Evolutionary conservation across 2,113 vertebrate species (phyloP), one percentile per base, ranked within the genome.

Genomic region (Trogon melanurus): DNA sequence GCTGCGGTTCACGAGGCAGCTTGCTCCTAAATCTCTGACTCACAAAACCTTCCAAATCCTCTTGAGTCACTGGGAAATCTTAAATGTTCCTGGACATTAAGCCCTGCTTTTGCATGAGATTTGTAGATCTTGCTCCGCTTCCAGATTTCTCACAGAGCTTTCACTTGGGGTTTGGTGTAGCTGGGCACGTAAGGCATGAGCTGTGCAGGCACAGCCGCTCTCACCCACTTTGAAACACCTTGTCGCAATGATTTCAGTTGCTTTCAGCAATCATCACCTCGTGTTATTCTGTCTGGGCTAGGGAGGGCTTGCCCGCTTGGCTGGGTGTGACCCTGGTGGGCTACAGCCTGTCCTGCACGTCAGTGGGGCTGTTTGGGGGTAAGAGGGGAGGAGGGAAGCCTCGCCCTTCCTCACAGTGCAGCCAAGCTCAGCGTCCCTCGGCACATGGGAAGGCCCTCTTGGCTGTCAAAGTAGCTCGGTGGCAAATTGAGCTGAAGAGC

Each of bases 381-480:
- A 11, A 16, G 38, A 32, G 27, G 7, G 23, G 29, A 72, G 11
- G 34, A 51, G 50, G 27, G 32, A 30, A 41, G 29, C 21, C 19
- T 45, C 36, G 17, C 5, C 38, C 3, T 45, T 75, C 13, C 13
- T 14, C 5, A 2, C 1, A 3, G 30, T 41, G 44, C 26, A 64
- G 48, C 36, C 9, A 5, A 5, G 66, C 32, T 30, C 27, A 30
- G 26, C 3, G 2, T 38, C 29, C 20, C 15, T 30, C 19, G 5
- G 21, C 0, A 1, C 0, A 1, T 14, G 26, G 29, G n/a, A 48
- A 29, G 16, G 57, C 21, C 0, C 0, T 22, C 23, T 19, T 44
- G 16, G 7, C 6, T 0, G 1, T 8, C 21, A 7, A 1, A 16
- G 29, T 9, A 41, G 44, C 2, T 5, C 44, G 78, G 34, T 50